A percentile compares a stretch with the other conserved stretches of the same genome.
Evolutionary conservation across 2,888 invertebrate genomes (phyloP).

Genomic region (Torymus texanus): DNA sequence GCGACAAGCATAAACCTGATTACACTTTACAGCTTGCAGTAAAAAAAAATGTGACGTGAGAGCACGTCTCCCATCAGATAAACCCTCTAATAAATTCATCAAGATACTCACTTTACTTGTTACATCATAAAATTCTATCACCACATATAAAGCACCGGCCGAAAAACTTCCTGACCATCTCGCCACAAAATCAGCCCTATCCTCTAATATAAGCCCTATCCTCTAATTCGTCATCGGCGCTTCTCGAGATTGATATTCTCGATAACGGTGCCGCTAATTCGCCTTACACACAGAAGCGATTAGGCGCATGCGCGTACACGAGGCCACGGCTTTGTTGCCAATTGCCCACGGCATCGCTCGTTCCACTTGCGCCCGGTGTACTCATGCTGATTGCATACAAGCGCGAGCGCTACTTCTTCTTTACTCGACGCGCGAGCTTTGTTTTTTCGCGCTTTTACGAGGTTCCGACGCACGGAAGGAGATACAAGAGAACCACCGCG

Average conservation of each 20-base stretch:
- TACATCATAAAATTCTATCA: no score
- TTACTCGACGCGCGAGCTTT: neutral
- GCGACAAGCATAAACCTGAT: no score
- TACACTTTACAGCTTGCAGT: no score
- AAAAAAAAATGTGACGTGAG: no score
- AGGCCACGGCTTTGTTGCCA: conserved; percentile 6
- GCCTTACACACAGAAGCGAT: conserved; percentile 1
- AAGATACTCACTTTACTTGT: no score
- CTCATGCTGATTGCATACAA: neutral
- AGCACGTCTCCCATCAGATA: no score
- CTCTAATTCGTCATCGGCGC: neutral
- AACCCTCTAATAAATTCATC: no score
- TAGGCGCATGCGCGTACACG: neutral
- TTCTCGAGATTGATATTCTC: conserved; percentile 24
- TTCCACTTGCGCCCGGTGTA: conserved; percentile 8
- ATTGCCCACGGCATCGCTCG: conserved; percentile 3
- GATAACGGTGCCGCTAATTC: conserved; percentile 20
- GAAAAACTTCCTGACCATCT: no score
- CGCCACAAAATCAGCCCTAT: no score
- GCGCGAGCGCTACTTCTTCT: neutral
- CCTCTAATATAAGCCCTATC: neutral
- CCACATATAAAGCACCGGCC: no score
- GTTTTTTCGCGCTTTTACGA: neutral
- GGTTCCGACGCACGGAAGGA: neutral
- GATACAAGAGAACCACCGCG: no score